These are phyloP conservation scores for Ibycter americanus DNA, from an alignment of 2,797 vertebrate genomes.

Conservation along the genomic window DNA sequence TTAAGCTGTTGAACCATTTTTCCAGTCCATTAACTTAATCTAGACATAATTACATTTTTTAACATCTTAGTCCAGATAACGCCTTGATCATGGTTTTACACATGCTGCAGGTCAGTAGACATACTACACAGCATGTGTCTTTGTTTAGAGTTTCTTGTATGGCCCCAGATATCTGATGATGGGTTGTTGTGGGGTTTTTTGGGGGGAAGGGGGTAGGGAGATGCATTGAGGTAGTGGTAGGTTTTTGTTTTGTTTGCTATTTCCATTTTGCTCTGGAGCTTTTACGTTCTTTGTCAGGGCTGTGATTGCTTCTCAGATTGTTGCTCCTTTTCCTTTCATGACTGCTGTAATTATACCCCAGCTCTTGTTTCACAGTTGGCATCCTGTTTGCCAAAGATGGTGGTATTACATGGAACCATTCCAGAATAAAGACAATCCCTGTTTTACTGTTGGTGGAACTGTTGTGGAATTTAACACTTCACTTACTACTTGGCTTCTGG, in stretches of 20 bases:
- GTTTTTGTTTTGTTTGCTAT: background rate
- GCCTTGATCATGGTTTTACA: background rate
- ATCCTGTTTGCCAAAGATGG: background rate
- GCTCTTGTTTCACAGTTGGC: background rate
- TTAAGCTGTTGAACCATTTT: conserved; percentile 41
- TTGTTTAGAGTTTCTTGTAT: background rate
- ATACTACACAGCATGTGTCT: background rate
- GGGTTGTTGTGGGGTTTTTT: background rate
- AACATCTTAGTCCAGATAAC: background rate
- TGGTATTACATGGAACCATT: background rate
- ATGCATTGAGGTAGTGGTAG: background rate
- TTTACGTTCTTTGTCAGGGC: background rate
- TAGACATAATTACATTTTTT: conserved; percentile 43
- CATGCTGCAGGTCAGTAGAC: background rate
- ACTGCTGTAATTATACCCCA: background rate
- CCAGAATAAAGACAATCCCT: background rate
- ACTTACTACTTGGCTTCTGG: background rate
- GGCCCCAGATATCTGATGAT: background rate
- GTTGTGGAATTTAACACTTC: background rate
- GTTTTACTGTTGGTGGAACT: background rate
- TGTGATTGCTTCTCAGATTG: background rate
- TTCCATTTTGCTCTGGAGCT: conserved; percentile 3
- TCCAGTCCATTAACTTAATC: conserved; percentile 50
- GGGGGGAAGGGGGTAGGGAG: accelerated
- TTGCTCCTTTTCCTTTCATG: background rate